Evolutionary conservation across 2,888 invertebrate species (phyloP).

Genomic region (Pachymerium ferrugineum): DNA sequence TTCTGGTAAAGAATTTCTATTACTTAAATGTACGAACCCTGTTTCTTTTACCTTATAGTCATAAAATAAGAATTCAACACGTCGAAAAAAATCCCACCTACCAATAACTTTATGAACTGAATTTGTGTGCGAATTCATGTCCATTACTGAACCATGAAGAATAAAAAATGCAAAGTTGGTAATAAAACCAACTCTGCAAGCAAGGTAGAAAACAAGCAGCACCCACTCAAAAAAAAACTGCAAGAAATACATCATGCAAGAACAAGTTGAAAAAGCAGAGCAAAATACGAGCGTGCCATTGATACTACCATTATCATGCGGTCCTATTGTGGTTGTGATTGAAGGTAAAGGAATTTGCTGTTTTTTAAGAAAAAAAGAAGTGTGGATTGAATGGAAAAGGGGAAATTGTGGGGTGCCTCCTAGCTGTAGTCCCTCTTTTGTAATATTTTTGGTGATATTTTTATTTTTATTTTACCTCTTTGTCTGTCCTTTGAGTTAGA

Average conservation of each 20-base stretch:
- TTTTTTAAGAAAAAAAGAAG: not conserved
- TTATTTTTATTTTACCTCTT: slow-evolving; percentile 39
- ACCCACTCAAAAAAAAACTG: not conserved
- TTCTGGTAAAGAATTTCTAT: not conserved
- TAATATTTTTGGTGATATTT: not conserved
- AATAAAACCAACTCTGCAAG: not conserved
- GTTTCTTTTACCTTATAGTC: not conserved
- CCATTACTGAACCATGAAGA: not conserved
- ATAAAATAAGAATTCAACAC: no score
- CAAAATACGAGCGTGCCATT: slow-evolving; percentile 17
- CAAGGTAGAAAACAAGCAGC: slow-evolving; percentile 9
- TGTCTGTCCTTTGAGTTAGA: slow-evolving; percentile 40
- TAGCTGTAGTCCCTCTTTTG: not conserved
- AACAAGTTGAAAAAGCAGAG: slow-evolving; percentile 15
- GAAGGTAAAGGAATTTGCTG: not conserved
- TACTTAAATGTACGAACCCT: slow-evolving; percentile 4
- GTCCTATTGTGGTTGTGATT: slow-evolving; percentile 10
- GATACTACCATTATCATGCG: not conserved
- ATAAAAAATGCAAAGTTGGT: not conserved
- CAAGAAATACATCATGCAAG: not conserved
- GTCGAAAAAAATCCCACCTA: no score
- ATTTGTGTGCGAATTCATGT: no score
- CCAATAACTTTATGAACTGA: no score
- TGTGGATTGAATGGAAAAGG: not conserved
- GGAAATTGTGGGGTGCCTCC: not conserved